Base-by-base conservation (phyloP, 2,113 vertebrate species). In the Mobula birostris region DNA sequence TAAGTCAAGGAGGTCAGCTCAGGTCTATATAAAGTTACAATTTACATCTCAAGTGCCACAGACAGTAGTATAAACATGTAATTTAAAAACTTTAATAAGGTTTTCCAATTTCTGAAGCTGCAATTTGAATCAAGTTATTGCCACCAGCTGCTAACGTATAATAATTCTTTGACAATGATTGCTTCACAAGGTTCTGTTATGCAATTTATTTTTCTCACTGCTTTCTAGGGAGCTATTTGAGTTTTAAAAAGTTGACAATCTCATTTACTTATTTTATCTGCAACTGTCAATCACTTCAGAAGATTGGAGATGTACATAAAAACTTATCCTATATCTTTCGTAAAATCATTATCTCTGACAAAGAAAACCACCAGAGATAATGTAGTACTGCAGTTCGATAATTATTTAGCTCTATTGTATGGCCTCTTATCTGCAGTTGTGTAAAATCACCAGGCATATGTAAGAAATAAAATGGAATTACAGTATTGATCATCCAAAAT, bases 81-180 rank as follows among this genome's bases (percentile, higher is more conserved):
- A 40, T 91, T n/a, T 70, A 6, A 91, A 91, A 91, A 91, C n/a
- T 36, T 91, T 72, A 91, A 21, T 70, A 91, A 29, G 32, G n/a
- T 80, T 70, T 24, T 70, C 66, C 88, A 91, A 40, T 91, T 91
- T 91, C 17, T 91, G 66, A 70, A 91, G n/a, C 88, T 70, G 88
- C 66, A 68, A 91, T 91, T 91, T 91, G 63, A 91, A 70, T 91
- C 66, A 70, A 70, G 63, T 91, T 91, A 91, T 91, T 91, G 63
- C n/a, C 63, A 91, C 88, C 88, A 91, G 61, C 32, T 91, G 66
- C 88, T 91, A 36, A 91, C 63, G 32, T 90, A 91, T 36, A 91
- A 91, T 91, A 91, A 70, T 70, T 91, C 66, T 91, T 91, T 91
- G 88, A 91, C 88, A 91, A 6, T 91, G 88, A 91, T 91, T 91